These are phyloP conservation scores for Ischnus inquisitorius DNA, from an alignment of 2,888 invertebrate genomes.

Conservation along the genomic window DNA sequence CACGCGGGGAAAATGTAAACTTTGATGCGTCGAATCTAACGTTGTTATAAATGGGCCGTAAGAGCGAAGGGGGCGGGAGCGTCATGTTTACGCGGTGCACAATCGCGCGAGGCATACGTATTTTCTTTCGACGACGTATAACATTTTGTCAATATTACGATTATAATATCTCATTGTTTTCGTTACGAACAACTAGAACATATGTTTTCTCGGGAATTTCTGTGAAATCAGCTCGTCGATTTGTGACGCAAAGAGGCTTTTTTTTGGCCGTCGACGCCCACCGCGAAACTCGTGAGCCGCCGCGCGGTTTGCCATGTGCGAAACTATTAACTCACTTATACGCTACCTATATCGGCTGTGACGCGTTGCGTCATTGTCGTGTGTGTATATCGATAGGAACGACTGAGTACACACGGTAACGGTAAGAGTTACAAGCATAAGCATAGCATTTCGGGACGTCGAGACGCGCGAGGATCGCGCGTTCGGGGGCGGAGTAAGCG, in stretches of 20 bases:
- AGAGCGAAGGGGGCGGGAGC: neutral
- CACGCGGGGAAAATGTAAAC: conserved; percentile 25
- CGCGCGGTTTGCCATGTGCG: neutral
- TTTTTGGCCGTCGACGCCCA: neutral
- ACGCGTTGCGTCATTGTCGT: conserved; percentile 1
- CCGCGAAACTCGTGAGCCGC: conserved; percentile 2
- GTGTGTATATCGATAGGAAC: conserved; percentile 20
- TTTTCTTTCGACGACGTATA: no score
- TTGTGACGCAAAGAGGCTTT: neutral
- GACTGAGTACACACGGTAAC: neutral
- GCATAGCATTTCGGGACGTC: conserved; percentile 32
- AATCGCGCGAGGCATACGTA: no score
- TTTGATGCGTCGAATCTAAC: conserved; percentile 11
- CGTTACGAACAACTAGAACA: no score
- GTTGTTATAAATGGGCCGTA: conserved; percentile 38
- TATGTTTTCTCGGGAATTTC: no score
- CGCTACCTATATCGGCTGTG: neutral
- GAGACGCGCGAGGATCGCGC: neutral
- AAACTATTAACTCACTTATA: neutral
- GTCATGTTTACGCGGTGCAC: neutral
- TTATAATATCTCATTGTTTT: no score
- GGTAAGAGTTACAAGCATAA: conserved; percentile 11
- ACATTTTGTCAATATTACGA: no score
- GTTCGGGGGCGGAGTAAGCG: conserved; percentile 66
- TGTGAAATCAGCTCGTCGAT: no score